phyloP scores from a whole-genome alignment of 2,888 invertebrate species.

The Mellilla xanthometata region DNA sequence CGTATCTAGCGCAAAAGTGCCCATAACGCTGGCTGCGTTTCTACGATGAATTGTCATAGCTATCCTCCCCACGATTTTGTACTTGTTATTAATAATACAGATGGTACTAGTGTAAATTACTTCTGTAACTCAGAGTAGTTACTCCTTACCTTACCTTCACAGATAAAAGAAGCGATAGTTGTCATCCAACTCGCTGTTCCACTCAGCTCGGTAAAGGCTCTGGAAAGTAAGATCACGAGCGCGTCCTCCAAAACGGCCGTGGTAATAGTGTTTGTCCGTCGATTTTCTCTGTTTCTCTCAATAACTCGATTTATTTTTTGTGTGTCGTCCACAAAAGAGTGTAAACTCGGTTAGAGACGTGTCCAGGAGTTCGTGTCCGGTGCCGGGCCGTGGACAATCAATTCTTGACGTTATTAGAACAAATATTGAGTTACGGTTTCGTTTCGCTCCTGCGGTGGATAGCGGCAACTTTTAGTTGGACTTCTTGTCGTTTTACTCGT shows the following conservation, averaged over 20 bases:
- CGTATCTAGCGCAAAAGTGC: too few species aligned
- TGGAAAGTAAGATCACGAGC: slow-evolving; percentile 79
- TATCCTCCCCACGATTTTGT: too few species aligned
- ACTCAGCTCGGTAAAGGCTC: slow-evolving; percentile 28
- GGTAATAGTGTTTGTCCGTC: slow-evolving; percentile 78
- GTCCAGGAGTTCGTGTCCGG: slow-evolving; percentile 59
- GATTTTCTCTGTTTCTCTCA: slow-evolving; percentile 78
- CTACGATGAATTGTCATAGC: too few species aligned
- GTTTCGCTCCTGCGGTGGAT: slow-evolving; percentile 38
- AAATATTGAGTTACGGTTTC: slow-evolving; percentile 74
- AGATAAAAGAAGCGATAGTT: slow-evolving; percentile 44
- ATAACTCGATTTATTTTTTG: slow-evolving; percentile 82
- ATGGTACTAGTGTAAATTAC: too few species aligned
- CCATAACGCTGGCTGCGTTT: too few species aligned
- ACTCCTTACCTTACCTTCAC: too few species aligned
- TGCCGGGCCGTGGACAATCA: slow-evolving; percentile 66
- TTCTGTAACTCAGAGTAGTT: too few species aligned
- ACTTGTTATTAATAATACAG: too few species aligned
- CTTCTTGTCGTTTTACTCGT: too few species aligned
- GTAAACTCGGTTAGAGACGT: slow-evolving; percentile 76
- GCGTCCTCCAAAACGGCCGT: slow-evolving; percentile 75
- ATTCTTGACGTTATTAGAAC: slow-evolving; percentile 71
- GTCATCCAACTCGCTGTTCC: too few species aligned
- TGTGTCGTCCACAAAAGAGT: slow-evolving; percentile 61
- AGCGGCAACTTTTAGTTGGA: background rate